Base-by-base conservation (phyloP, 2,113 vertebrate species). In the Plestiodon gilberti region DNA sequence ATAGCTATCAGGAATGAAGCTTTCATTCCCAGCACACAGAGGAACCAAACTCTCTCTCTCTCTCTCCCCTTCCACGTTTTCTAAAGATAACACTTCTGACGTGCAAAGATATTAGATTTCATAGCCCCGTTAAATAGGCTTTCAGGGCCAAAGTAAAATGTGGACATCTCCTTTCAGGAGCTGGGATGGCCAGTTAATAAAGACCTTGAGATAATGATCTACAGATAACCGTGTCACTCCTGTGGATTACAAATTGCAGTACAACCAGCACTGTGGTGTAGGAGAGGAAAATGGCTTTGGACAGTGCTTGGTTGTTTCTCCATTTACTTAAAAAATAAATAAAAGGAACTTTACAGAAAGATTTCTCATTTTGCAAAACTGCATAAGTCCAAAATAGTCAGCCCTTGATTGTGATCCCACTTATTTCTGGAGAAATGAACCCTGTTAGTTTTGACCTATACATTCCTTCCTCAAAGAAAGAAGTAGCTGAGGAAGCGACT, bases 21-120 rank as follows among this genome's bases (percentile, higher is more conserved):
- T 89, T 89, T 88, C 71, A 38, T 85, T 77, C 40, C 82, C 69
- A 81, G 76, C 22, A 91, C 92, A 88, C 79, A 81, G 90, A 83
- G 81, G 43, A 78, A 79, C 52, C 18, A 52, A 92, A n/a, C n/a
- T n/a, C n/a, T n/a, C n/a, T n/a, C n/a, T n/a, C n/a, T n/a, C 79
- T 1, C 23, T 89, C 88, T 64, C 18, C 73, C 64, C 40, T 87
- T 83, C 57, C 14, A 18, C 13, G 1, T 61, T 1, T 88, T 80
- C 86, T 78, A 81, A 81, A 75, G 71, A 64, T 70, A 93, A 82
- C 55, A 8, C 35, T 73, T 87, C 62, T 30, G 64, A 40, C 48
- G 35, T 82, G 86, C 22, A 43, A 57, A 83, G 20, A 7, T 61
- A 70, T 84, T 67, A 17, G 3, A 55, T 82, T 73, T 76, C 30